A percentile compares a stretch with the other conserved stretches of the same genome.
Conservation (phyloP, 37 sponge, comb jelly and placozoan species). For the Tethya wilhelma region DNA sequence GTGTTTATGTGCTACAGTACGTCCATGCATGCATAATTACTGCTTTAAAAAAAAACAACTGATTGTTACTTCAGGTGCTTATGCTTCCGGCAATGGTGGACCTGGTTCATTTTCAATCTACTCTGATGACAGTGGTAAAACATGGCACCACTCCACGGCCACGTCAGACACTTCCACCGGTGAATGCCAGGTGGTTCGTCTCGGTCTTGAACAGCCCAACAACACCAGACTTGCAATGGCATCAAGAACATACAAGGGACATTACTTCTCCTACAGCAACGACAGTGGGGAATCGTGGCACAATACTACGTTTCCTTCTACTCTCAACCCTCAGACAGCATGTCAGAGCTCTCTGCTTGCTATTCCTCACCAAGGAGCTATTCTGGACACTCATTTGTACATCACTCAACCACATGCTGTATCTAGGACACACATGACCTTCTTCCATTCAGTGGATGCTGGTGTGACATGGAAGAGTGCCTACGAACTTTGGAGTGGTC, state of each 20-base stretch:
- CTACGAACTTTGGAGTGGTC: slow-evolving; percentile 2
- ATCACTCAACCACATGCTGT: slow-evolving; percentile 6
- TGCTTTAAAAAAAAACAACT: neutral
- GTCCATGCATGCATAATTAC: too few relatives aligned
- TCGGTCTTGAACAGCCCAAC: neutral
- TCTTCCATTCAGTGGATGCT: slow-evolving; percentile 13
- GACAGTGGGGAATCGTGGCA: slow-evolving; percentile 25
- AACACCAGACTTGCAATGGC: neutral
- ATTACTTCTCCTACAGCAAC: slow-evolving; percentile 8
- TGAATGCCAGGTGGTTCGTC: slow-evolving; percentile 22
- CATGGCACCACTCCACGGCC: neutral
- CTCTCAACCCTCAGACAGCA: slow-evolving; percentile 8
- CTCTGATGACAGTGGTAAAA: slow-evolving; percentile 30
- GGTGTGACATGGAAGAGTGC: slow-evolving; percentile 4
- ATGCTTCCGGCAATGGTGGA: slow-evolving; percentile 2
- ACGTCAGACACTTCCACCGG: neutral
- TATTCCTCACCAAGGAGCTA: neutral
- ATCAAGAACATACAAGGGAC: neutral
- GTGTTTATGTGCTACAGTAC: too few relatives aligned
- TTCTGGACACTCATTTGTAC: slow-evolving; percentile 21
- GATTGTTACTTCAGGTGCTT: slow-evolving; percentile 6
- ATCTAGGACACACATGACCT: slow-evolving; percentile 15
- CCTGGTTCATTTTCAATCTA: slow-evolving; percentile 22
- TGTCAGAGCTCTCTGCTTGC: slow-evolving; percentile 11
- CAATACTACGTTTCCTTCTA: neutral